Conservation (phyloP, 2,888 invertebrate species). For the Autographa pulchrina region DNA sequence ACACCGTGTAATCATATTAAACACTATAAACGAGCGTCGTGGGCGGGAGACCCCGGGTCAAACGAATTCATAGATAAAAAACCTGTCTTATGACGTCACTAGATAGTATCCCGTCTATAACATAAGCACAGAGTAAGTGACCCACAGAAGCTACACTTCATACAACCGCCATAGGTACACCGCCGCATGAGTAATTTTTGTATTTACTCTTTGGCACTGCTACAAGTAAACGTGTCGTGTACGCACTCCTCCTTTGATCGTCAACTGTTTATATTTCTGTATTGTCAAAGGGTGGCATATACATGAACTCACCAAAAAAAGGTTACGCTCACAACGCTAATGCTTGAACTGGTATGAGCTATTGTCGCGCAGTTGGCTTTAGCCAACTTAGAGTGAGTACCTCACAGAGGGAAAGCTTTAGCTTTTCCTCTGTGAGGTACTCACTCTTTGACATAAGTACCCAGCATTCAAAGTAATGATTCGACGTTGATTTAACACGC, state of each 20-base stretch:
- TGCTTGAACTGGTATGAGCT: neutral
- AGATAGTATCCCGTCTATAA: constrained; percentile 43
- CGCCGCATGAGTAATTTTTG: too few species aligned
- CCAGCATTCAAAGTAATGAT: constrained; percentile 65
- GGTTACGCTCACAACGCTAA: neutral
- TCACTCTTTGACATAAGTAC: constrained; percentile 38
- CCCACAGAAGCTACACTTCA: neutral
- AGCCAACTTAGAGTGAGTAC: too few species aligned
- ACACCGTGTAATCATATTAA: constrained; percentile 62
- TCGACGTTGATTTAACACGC: constrained; percentile 81
- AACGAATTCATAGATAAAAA: constrained; percentile 84
- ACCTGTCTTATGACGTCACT: constrained; percentile 77
- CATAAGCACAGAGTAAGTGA: neutral
- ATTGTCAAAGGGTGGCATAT: too few species aligned
- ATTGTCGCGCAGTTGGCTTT: neutral
- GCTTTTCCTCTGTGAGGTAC: constrained; percentile 8
- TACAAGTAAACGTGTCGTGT: too few species aligned
- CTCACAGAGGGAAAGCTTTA: too few species aligned
- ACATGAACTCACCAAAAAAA: neutral
- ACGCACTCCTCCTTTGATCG: too few species aligned
- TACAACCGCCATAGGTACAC: neutral
- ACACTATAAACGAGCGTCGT: constrained; percentile 69
- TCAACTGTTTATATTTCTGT: too few species aligned
- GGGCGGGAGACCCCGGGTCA: constrained; percentile 85
- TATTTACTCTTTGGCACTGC: too few species aligned